phyloP scores from a whole-genome alignment of 2,888 invertebrate genomes.

The Thyatira batis region DNA sequence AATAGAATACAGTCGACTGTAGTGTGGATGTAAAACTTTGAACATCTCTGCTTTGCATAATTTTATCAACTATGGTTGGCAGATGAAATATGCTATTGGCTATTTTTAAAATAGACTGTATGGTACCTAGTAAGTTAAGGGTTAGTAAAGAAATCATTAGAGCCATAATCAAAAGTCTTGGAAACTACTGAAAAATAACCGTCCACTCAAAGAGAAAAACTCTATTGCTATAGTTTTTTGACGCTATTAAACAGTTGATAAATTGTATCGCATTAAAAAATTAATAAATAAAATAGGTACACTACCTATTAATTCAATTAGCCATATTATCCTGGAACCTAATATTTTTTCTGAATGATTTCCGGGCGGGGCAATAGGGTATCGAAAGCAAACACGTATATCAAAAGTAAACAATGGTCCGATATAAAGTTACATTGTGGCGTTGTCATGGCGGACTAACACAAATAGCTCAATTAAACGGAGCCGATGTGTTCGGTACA shows the following conservation, averaged over 20 bases:
- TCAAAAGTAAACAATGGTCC: constrained; percentile 42
- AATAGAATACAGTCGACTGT: background rate
- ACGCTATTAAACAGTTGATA: too few species aligned
- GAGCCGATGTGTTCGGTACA: constrained; percentile 51
- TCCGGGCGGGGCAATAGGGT: background rate
- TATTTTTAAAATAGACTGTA: too few species aligned
- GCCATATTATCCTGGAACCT: background rate
- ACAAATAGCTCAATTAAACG: constrained; percentile 78
- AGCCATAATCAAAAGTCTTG: too few species aligned
- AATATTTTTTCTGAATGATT: background rate
- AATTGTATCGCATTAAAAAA: too few species aligned
- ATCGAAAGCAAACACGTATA: constrained; percentile 14
- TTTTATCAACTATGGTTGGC: too few species aligned
- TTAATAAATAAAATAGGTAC: background rate
- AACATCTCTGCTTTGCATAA: background rate
- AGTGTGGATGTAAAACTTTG: background rate
- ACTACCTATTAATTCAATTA: too few species aligned
- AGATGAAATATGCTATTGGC: too few species aligned
- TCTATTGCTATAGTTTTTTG: too few species aligned
- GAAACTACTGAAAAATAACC: too few species aligned
- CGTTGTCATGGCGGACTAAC: constrained; percentile 60
- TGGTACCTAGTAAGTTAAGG: too few species aligned
- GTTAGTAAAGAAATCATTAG: too few species aligned
- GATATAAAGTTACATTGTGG: constrained; percentile 57
- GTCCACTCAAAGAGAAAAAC: too few species aligned